Evolutionary conservation across 1,140 invertebrate genomes (phyloP).

Genomic region (Grapholita molesta): DNA sequence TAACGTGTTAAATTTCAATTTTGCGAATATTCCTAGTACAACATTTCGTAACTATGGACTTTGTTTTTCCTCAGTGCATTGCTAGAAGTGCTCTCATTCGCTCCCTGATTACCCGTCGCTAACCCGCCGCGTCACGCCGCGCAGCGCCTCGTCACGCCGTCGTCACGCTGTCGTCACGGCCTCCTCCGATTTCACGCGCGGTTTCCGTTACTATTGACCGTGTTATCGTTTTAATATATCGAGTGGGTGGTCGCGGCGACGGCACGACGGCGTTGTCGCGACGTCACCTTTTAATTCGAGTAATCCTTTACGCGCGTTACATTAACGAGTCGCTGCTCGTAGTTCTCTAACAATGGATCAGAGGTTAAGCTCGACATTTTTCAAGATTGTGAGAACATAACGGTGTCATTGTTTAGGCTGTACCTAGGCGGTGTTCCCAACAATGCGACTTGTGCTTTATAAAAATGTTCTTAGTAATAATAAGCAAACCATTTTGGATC

Average conservation of each 20-base stretch:
- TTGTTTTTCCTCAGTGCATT: too few relatives aligned
- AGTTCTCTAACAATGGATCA: neutral
- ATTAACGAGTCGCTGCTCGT: neutral
- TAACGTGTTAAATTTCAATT: too few relatives aligned
- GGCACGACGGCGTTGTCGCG: too few relatives aligned
- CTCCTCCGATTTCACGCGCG: neutral
- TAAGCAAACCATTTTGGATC: too few relatives aligned
- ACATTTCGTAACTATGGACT: too few relatives aligned
- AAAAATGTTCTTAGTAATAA: too few relatives aligned
- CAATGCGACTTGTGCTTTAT: too few relatives aligned
- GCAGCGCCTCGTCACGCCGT: slow-evolving; percentile 17
- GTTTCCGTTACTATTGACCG: slow-evolving; percentile 10
- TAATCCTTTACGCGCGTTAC: neutral
- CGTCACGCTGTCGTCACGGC: slow-evolving; percentile 19
- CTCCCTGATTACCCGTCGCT: slow-evolving; percentile 4
- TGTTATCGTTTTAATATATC: neutral
- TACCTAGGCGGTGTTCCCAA: too few relatives aligned
- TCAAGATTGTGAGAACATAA: neutral
- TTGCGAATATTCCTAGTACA: too few relatives aligned
- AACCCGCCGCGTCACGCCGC: slow-evolving; percentile 9
- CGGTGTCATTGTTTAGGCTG: too few relatives aligned
- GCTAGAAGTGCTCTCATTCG: too few relatives aligned
- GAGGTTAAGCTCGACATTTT: neutral
- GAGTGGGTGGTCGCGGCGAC: slow-evolving; percentile 9
- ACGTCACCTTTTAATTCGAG: neutral